These are phyloP conservation scores for Eupithecia vulgata DNA, from an alignment of 2,888 invertebrate genomes.

Conservation along the genomic window DNA sequence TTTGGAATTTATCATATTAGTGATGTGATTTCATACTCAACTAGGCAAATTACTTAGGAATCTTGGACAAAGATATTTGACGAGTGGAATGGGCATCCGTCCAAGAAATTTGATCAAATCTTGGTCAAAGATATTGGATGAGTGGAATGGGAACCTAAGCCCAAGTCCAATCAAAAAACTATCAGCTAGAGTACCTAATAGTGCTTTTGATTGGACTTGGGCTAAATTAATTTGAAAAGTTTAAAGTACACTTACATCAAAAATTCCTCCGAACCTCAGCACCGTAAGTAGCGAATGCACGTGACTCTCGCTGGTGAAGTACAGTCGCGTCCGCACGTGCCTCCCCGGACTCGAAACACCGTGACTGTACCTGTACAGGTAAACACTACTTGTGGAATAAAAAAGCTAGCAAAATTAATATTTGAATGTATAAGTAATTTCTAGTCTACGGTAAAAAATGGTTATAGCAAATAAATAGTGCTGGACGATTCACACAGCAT, in stretches of 20 bases:
- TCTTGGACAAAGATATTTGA: no score
- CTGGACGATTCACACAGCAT: background rate
- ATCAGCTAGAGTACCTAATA: no score
- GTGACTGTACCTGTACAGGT: slow-evolving; percentile 91
- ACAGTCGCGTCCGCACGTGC: slow-evolving; percentile 98
- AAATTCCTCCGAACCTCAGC: slow-evolving; percentile 94
- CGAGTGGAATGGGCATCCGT: no score
- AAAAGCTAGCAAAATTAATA: slow-evolving; percentile 35
- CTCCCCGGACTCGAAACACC: slow-evolving; percentile 99
- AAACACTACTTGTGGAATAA: slow-evolving; percentile 39
- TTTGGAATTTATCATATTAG: no score
- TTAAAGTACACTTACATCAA: slow-evolving; percentile 87
- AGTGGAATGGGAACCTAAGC: no score
- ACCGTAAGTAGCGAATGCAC: slow-evolving; percentile 98
- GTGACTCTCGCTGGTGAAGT: slow-evolving; percentile 99
- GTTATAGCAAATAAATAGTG: slow-evolving; percentile 3
- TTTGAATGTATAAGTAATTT: slow-evolving; percentile 32
- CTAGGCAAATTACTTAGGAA: no score
- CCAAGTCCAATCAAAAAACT: background rate
- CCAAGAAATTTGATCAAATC: no score
- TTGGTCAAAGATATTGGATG: no score
- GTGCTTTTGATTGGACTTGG: no score
- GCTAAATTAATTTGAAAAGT: no score
- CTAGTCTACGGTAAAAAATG: slow-evolving; percentile 16
- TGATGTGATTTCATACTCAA: no score